Evolutionary conservation across 2,888 invertebrate species (phyloP).

Genomic region (Polydrusus cervinus): DNA sequence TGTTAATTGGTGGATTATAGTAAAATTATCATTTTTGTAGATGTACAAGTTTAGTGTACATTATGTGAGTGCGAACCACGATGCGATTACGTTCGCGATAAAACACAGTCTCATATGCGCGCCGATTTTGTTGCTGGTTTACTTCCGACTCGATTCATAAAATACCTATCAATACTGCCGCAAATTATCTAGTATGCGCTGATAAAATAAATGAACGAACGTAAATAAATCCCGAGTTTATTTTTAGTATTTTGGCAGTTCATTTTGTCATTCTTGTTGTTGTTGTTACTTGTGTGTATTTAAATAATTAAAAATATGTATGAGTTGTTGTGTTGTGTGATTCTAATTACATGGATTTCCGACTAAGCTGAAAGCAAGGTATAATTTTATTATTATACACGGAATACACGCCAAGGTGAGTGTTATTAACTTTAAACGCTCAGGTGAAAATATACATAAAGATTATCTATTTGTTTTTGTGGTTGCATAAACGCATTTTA

Average conservation of each 20-base stretch:
- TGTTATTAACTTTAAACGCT: neutral
- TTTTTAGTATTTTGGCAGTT: neutral
- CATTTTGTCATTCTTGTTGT: neutral
- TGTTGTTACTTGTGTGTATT: neutral
- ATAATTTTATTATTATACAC: neutral
- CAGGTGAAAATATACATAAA: neutral
- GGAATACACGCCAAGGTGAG: conserved; percentile 15
- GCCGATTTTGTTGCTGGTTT: neutral
- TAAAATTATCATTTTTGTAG: neutral
- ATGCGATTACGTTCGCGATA: neutral
- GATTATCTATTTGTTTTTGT: neutral
- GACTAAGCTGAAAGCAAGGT: neutral
- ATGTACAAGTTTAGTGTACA: no score
- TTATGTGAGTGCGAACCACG: neutral
- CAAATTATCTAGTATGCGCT: conserved; percentile 10
- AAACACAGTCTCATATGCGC: conserved; percentile 2
- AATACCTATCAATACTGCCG: conserved; percentile 15
- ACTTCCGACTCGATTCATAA: conserved; percentile 7
- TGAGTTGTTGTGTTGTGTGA: neutral
- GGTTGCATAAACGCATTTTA: conserved; percentile 7
- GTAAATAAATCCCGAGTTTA: conserved; percentile 9
- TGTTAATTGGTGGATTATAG: neutral
- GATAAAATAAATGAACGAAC: conserved; percentile 9
- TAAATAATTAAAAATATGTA: neutral
- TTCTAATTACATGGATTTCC: neutral